These are phyloP conservation scores for Gonocerus acuteangulatus DNA, from an alignment of 2,888 invertebrate genomes.

Conservation along the genomic window DNA sequence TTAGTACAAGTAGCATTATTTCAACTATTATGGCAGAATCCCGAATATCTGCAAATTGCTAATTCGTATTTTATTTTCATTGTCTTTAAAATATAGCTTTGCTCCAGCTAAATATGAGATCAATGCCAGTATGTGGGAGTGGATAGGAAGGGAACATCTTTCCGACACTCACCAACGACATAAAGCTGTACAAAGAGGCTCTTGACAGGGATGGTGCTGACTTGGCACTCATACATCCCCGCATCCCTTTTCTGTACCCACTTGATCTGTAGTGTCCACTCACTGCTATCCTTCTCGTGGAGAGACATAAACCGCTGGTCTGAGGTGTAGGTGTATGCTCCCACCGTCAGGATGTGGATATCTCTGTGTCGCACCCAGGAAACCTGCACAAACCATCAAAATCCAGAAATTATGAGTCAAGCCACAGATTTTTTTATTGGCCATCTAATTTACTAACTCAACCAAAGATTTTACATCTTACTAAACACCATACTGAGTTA, in stretches of 20 bases:
- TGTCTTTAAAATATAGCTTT: too few species aligned
- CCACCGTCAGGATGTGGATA: conserved; percentile 83
- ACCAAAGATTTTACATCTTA: too few species aligned
- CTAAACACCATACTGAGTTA: too few species aligned
- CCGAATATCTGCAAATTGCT: too few species aligned
- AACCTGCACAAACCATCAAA: conserved; percentile 53
- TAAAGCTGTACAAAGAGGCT: conserved; percentile 80
- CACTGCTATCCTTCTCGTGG: conserved; percentile 69
- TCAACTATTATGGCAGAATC: too few species aligned
- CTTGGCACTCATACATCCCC: conserved; percentile 81
- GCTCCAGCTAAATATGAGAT: too few species aligned
- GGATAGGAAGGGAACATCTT: too few species aligned
- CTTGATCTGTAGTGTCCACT: conserved; percentile 88
- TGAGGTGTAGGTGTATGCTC: conserved; percentile 81
- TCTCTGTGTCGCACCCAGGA: conserved; percentile 87
- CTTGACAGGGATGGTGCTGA: conserved; percentile 82
- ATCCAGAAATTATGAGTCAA: neutral
- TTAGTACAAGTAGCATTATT: too few species aligned
- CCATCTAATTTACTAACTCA: too few species aligned
- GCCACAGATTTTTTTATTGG: too few species aligned
- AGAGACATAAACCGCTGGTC: conserved; percentile 85
- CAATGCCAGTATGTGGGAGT: too few species aligned
- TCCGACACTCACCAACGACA: conserved; percentile 79
- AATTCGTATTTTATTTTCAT: too few species aligned
- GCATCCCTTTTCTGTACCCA: conserved; percentile 87